Evolutionary conservation across 2,797 vertebrate species (phyloP).

Genomic region (Rhinella marina): DNA sequence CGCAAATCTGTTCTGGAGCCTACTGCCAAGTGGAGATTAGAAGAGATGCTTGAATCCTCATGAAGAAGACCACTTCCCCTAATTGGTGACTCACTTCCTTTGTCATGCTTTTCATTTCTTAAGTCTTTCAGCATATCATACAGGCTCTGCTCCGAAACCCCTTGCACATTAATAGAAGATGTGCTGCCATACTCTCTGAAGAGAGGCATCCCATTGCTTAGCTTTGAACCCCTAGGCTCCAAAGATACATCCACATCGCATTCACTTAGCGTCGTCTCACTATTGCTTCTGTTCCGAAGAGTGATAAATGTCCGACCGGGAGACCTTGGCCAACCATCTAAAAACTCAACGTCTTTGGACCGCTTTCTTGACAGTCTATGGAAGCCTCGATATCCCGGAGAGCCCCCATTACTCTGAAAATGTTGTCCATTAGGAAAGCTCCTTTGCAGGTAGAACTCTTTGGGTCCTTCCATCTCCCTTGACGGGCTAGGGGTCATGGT

Average conservation of each 20-base stretch:
- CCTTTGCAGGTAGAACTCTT: constrained; percentile 46
- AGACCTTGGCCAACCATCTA: constrained; percentile 76
- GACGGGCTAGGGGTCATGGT: constrained; percentile 63
- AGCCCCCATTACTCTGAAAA: constrained; percentile 25
- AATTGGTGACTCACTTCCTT: constrained; percentile 70
- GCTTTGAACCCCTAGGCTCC: constrained; percentile 61
- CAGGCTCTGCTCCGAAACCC: constrained; percentile 88
- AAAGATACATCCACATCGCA: constrained; percentile 76
- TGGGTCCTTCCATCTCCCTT: constrained; percentile 63
- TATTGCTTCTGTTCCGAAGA: constrained; percentile 87
- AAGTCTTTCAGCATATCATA: constrained; percentile 90
- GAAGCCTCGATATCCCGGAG: constrained; percentile 68
- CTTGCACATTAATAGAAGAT: constrained; percentile 92
- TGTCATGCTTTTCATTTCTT: constrained; percentile 80
- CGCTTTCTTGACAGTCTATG: constrained; percentile 76
- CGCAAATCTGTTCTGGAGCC: constrained; percentile 61
- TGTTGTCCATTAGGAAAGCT: constrained; percentile 70
- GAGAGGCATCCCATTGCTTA: constrained; percentile 69
- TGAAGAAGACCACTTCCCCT: constrained; percentile 75
- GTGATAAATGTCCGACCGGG: constrained; percentile 75
- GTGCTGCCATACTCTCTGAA: constrained; percentile 94
- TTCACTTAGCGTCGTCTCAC: constrained; percentile 91
- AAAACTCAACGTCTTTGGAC: constrained; percentile 85
- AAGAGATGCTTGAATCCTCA: constrained; percentile 61
- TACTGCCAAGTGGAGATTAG: constrained; percentile 37